Percentiles rank a stretch among this genome's conserved stretches.
These are phyloP conservation scores for Sylvilagus bachmani DNA, from an alignment of 2,113 vertebrate species.

Conservation along the genomic window DNA sequence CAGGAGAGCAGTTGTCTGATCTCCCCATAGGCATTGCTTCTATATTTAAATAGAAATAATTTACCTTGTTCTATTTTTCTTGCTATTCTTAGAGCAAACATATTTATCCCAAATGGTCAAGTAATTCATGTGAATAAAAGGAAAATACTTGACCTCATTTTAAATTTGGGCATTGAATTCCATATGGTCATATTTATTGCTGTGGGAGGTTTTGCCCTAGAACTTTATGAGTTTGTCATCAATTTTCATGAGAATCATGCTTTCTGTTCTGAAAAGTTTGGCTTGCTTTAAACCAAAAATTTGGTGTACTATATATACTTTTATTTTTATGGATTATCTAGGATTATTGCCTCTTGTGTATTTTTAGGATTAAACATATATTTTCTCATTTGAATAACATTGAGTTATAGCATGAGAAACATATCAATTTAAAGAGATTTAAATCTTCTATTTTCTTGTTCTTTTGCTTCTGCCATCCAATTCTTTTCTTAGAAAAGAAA, in stretches of 20 bases:
- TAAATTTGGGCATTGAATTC: neutral
- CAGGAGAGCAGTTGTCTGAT: neutral
- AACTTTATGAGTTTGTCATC: neutral
- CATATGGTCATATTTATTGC: constrained; percentile 40
- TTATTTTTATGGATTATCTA: neutral
- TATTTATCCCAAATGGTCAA: constrained; percentile 11
- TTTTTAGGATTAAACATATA: constrained; percentile 17
- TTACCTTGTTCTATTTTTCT: neutral
- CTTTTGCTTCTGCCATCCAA: neutral
- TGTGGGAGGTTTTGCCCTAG: constrained; percentile 6
- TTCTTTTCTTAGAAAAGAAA: neutral
- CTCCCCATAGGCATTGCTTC: neutral
- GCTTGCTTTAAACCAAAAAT: neutral
- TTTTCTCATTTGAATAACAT: constrained; percentile 20
- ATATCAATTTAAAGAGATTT: neutral
- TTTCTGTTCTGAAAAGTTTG: constrained; percentile 45
- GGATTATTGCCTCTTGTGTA: neutral
- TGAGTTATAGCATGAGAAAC: neutral
- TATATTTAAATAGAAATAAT: neutral
- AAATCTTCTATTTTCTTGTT: neutral
- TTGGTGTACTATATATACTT: neutral
- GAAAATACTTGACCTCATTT: constrained; percentile 50
- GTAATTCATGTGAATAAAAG: constrained; percentile 29
- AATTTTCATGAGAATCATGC: constrained; percentile 25
- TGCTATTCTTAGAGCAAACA: neutral